A percentile compares a stretch with the other conserved stretches of the same genome.
Conservation (phyloP, 2,113 vertebrate genomes). For the Malurus melanocephalus region DNA sequence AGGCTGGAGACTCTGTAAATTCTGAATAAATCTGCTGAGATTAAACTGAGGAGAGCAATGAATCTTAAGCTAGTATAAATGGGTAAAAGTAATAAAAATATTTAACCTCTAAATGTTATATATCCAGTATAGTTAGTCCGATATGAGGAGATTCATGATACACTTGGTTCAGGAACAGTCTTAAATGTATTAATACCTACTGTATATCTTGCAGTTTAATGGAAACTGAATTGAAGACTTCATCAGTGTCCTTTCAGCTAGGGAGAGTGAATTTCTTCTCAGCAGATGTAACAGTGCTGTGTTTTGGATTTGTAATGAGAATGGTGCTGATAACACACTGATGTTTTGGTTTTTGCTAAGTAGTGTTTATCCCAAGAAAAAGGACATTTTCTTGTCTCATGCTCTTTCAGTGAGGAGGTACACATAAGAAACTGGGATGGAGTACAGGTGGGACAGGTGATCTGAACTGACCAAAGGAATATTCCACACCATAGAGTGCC, state of each 20-base stretch:
- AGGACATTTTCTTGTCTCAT: background rate
- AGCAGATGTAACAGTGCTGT: background rate
- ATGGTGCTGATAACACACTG: background rate
- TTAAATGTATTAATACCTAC: background rate
- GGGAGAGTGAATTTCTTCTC: background rate
- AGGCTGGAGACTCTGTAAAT: background rate
- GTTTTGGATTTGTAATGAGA: background rate
- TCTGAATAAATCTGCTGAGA: background rate
- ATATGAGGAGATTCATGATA: background rate
- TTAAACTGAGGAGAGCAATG: background rate
- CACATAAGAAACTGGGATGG: background rate
- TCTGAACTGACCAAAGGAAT: background rate
- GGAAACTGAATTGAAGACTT: background rate
- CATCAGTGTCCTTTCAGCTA: background rate
- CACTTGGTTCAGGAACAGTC: background rate
- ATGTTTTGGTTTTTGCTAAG: background rate
- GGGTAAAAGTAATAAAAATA: background rate
- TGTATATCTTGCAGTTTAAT: background rate
- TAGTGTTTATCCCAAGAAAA: background rate
- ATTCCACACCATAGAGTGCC: background rate
- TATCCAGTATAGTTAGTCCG: background rate
- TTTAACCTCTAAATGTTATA: background rate
- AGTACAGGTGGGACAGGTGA: background rate
- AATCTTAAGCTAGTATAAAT: background rate
- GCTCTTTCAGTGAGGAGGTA: background rate